Evolutionary conservation across 2,113 vertebrate species (phyloP).

Genomic region (Reinhardtius hippoglossoides): DNA sequence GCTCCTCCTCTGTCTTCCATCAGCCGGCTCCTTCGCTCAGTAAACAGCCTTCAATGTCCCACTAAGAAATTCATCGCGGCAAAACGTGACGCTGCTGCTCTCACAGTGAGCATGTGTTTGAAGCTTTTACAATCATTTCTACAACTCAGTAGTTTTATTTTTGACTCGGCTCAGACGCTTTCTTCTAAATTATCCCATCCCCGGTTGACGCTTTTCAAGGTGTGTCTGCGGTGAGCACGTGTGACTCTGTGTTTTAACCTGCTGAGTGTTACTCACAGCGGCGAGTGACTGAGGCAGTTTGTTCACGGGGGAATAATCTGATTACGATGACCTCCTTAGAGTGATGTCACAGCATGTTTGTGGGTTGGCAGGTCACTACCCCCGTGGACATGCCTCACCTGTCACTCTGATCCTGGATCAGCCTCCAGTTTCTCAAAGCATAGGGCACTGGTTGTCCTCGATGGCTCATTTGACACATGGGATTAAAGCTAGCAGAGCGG

Average conservation of each 20-base stretch:
- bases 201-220: slow-evolving; percentile 4
- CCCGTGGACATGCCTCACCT: slow-evolving; percentile 58
- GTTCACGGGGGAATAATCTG: slow-evolving; percentile 72
- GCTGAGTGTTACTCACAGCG: slow-evolving; percentile 30
- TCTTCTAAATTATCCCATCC: slow-evolving; percentile 57
- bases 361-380: slow-evolving; percentile 64
- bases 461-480: slow-evolving; percentile 2
- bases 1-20: slow-evolving; percentile 67
- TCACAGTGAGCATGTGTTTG: slow-evolving; percentile 5
- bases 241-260: slow-evolving; percentile 32
- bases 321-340: slow-evolving; percentile 76
- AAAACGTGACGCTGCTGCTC: slow-evolving; percentile 36
- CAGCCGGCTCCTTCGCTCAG: slow-evolving; percentile 27
- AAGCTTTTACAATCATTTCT: slow-evolving; percentile 17
- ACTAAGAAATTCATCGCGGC: slow-evolving; percentile 16
- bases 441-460: slow-evolving; percentile 15
- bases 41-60: slow-evolving; percentile 47
- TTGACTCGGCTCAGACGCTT: slow-evolving; percentile 29
- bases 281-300: slow-evolving; percentile 31
- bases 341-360: slow-evolving; percentile 73
- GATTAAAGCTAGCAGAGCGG: slow-evolving; percentile 11
- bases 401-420: slow-evolving; percentile 66
- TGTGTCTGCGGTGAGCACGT: background rate
- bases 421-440: slow-evolving; percentile 38
- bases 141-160: slow-evolving; percentile 54